A percentile compares a stretch with the other conserved stretches of the same genome.
These are phyloP conservation scores for Boulengeromyrus knoepffleri DNA, from an alignment of 2,113 vertebrate genomes.

Conservation along the genomic window DNA sequence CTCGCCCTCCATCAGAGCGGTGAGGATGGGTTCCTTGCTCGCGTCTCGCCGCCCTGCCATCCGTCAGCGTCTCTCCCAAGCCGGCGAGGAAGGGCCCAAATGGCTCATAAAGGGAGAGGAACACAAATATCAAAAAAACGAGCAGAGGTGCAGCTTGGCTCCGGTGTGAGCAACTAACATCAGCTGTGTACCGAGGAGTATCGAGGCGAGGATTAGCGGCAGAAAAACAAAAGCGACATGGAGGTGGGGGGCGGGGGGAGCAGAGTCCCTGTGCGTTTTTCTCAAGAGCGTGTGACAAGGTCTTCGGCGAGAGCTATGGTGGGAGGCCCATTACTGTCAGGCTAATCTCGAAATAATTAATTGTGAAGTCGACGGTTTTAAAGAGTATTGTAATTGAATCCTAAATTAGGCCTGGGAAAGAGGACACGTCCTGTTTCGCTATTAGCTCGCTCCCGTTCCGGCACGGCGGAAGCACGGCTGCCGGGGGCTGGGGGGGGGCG, in stretches of 20 bases:
- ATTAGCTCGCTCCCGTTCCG: conserved; percentile 56
- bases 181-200: conserved; percentile 44
- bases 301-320: conserved; percentile 44
- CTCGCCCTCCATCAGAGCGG: background rate
- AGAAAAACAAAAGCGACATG: conserved; percentile 19
- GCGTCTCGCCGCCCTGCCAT: conserved; percentile 45
- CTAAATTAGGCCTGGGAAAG: conserved; percentile 69
- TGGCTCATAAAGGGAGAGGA: conserved; percentile 38
- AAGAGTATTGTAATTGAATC: conserved; percentile 73
- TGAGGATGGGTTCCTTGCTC: conserved; percentile 22
- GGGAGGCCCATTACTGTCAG: conserved; percentile 68
- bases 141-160: conserved; percentile 27
- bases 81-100: conserved; percentile 43
- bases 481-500: conserved; percentile 61
- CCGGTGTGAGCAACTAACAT: conserved; percentile 33
- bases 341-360: conserved; percentile 75
- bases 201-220: conserved; percentile 29
- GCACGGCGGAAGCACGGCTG: conserved; percentile 30
- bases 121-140: conserved; percentile 29
- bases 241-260: conserved; percentile 8
- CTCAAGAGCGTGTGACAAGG: conserved; percentile 35
- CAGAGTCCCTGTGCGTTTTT: conserved; percentile 48
- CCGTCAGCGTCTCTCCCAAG: conserved; percentile 50
- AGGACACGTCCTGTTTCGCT: conserved; percentile 66
- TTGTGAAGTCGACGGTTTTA: conserved; percentile 67